These are phyloP conservation scores for Bimastos eiseni DNA, from an alignment of 2,888 invertebrate genomes.

Conservation along the genomic window DNA sequence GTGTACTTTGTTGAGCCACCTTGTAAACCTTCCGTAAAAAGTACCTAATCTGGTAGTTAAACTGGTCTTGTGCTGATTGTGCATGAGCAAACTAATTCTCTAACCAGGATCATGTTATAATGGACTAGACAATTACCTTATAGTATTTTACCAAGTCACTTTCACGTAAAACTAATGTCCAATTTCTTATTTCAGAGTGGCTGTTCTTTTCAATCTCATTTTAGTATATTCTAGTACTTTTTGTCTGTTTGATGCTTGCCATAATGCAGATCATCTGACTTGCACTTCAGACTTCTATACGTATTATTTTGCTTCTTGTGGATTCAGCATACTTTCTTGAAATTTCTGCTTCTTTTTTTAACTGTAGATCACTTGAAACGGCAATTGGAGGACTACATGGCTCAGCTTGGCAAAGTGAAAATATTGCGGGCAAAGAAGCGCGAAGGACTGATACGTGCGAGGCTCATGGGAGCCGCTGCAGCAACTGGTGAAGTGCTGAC, in stretches of 20 bases:
- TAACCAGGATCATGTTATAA: background rate
- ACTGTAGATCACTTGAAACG: constrained; percentile 83
- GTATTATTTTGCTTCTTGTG: background rate
- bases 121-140: background rate
- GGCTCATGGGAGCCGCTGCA: constrained; percentile 82
- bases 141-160: background rate
- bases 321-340: background rate
- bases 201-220: background rate
- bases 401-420: constrained; percentile 80
- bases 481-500: constrained; percentile 89
- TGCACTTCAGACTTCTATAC: background rate
- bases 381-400: constrained; percentile 90
- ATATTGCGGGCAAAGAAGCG: constrained; percentile 86
- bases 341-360: background rate
- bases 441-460: constrained; percentile 87
- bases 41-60: background rate
- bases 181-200: no score
- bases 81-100: background rate
- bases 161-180: background rate
- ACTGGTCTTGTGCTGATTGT: background rate
- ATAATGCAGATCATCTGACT: background rate
- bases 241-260: background rate
- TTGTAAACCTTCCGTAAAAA: background rate
- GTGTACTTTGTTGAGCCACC: background rate
- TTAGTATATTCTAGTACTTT: background rate